These are phyloP conservation scores for Thamnophis sirtalis DNA, from an alignment of 2,113 vertebrate species.

Conservation along the genomic window DNA sequence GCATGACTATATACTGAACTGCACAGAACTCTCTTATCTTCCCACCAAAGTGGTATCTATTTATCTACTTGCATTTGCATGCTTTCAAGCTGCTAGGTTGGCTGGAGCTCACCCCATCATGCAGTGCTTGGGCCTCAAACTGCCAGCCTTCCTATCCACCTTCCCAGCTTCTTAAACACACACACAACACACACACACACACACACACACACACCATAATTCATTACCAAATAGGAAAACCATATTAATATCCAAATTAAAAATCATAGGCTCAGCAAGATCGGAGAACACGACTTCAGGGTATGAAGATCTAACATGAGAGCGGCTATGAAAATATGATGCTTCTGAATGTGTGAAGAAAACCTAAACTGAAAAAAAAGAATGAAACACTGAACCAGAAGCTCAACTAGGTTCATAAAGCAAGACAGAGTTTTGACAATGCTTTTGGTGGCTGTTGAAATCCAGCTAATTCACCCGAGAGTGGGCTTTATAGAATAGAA, in stretches of 20 bases:
- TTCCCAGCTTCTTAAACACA: too few species aligned
- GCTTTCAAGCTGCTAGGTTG: too few species aligned
- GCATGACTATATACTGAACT: too few species aligned
- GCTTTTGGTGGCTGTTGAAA: not conserved
- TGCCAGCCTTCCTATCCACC: too few species aligned
- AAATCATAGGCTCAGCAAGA: not conserved
- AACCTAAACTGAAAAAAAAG: not conserved
- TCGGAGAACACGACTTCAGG: not conserved
- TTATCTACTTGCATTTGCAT: too few species aligned
- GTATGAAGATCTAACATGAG: not conserved
- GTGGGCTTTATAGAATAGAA: not conserved
- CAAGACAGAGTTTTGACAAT: not conserved
- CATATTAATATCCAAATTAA: not conserved
- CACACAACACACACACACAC: too few species aligned
- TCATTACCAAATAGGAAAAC: not conserved
- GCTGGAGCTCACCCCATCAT: too few species aligned
- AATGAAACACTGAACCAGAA: not conserved
- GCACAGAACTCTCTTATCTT: too few species aligned
- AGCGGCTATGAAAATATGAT: not conserved
- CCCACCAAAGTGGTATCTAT: too few species aligned
- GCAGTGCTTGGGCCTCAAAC: too few species aligned
- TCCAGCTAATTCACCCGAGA: not conserved
- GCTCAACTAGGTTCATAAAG: not conserved
- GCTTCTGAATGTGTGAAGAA: not conserved
- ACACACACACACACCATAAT: too few species aligned